phyloP scores from a whole-genome alignment of 1,140 invertebrate genomes.

The Trichonephila inaurata region DNA sequence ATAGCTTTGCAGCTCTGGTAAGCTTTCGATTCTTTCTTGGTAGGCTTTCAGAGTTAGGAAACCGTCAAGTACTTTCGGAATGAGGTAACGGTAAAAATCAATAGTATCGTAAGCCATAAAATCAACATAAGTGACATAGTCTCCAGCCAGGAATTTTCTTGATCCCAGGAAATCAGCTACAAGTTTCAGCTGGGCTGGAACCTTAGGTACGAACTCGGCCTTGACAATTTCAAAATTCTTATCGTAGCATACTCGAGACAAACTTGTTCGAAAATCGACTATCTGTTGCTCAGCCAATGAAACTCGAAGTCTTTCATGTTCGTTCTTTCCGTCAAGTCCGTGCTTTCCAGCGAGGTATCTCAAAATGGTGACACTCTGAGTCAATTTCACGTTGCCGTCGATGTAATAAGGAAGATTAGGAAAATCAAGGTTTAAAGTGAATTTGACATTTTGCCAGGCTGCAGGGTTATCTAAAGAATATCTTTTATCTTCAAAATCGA shows the following conservation, averaged over 20 bases:
- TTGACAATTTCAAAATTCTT: conserved; percentile 77
- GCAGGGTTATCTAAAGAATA: conserved; percentile 77
- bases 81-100: conserved; percentile 81
- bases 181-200: conserved; percentile 79
- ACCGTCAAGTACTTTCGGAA: conserved; percentile 80
- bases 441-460: conserved; percentile 79
- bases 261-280: conserved; percentile 81
- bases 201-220: conserved; percentile 76
- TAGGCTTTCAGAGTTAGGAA: conserved; percentile 81
- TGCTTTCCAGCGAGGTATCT: conserved; percentile 81
- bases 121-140: conserved; percentile 82
- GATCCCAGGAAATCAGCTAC: conserved; percentile 81
- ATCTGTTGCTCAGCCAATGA: conserved; percentile 82
- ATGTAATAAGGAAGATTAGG: conserved; percentile 79
- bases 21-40: conserved; percentile 79
- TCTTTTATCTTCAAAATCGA: conserved; percentile 86
- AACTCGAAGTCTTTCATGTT: conserved; percentile 80
- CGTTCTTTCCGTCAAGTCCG: conserved; percentile 79
- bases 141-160: conserved; percentile 81
- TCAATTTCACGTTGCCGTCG: conserved; percentile 78
- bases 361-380: conserved; percentile 83
- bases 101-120: conserved; percentile 83
- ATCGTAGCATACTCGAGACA: conserved; percentile 78
- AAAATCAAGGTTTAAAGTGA: conserved; percentile 79
- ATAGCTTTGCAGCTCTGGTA: conserved; percentile 80